These are phyloP conservation scores for Calameuta idolon DNA, from an alignment of 2,888 invertebrate genomes.

Conservation along the genomic window DNA sequence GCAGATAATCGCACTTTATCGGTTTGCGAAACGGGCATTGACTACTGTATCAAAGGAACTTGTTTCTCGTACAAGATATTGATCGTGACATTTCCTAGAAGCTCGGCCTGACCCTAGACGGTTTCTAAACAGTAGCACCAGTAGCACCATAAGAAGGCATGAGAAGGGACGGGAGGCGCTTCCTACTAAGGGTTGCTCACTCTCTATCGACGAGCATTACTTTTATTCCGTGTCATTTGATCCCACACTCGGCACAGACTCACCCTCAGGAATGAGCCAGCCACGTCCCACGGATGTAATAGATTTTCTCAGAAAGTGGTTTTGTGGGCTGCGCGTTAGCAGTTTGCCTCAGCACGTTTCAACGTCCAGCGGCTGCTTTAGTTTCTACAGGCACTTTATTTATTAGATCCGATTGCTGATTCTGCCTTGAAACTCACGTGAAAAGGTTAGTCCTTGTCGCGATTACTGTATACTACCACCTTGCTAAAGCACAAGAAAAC, in stretches of 20 bases:
- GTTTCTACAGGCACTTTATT: background rate
- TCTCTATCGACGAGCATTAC: conserved; percentile 55
- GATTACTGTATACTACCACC: background rate
- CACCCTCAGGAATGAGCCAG: conserved; percentile 19
- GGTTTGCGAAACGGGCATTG: conserved; percentile 28
- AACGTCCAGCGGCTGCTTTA: background rate
- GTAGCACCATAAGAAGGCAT: conserved; percentile 12
- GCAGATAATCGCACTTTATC: conserved; percentile 51
- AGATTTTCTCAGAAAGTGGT: conserved; percentile 62
- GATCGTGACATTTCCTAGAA: conserved; percentile 35
- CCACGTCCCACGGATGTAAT: conserved; percentile 54
- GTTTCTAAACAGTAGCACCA: conserved; percentile 34
- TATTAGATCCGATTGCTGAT: background rate
- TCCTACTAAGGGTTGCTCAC: background rate
- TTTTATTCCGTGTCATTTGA: conserved; percentile 68
- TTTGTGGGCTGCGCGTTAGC: conserved; percentile 19
- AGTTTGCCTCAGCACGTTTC: background rate
- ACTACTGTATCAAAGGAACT: conserved; percentile 39
- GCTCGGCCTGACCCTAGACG: background rate
- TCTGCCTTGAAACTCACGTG: background rate
- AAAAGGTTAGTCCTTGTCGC: background rate
- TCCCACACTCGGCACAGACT: conserved; percentile 56
- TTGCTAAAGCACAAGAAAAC: background rate
- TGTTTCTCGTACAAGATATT: conserved; percentile 61
- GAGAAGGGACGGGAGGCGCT: conserved; percentile 14